These are phyloP conservation scores for Pelobates cultripes DNA, from an alignment of 2,797 vertebrate genomes.

Conservation along the genomic window DNA sequence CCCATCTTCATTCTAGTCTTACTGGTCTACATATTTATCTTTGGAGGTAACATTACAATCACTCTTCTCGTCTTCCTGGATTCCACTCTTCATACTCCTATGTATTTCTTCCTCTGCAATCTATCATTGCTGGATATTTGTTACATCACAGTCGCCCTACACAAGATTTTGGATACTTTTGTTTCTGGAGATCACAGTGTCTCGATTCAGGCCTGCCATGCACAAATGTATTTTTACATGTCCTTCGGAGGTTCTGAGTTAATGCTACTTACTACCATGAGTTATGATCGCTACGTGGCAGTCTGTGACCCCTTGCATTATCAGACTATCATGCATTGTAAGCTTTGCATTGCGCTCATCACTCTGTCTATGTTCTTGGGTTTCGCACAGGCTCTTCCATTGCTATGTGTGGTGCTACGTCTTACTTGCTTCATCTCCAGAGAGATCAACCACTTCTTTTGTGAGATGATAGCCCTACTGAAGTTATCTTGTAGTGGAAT, in stretches of 20 bases:
- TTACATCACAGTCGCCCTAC: slow-evolving; percentile 24
- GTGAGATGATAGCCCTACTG: slow-evolving; percentile 62
- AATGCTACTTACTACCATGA: slow-evolving; percentile 62
- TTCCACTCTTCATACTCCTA: slow-evolving; percentile 10
- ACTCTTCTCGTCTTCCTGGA: slow-evolving; percentile 14
- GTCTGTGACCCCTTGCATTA: slow-evolving; percentile 63
- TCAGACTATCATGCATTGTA: slow-evolving; percentile 47
- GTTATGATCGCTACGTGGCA: slow-evolving; percentile 57
- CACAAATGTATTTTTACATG: slow-evolving; percentile 62
- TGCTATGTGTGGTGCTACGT: slow-evolving; percentile 53
- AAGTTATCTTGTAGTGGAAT: slow-evolving; percentile 53
- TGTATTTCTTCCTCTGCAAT: slow-evolving; percentile 50
- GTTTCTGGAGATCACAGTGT: slow-evolving; percentile 44
- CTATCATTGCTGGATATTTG: slow-evolving; percentile 41
- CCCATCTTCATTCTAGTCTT: slow-evolving; percentile 7
- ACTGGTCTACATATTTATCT: slow-evolving; percentile 15
- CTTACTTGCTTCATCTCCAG: slow-evolving; percentile 56
- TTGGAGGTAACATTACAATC: slow-evolving; percentile 30
- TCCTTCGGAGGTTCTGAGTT: slow-evolving; percentile 55
- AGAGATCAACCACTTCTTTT: slow-evolving; percentile 62
- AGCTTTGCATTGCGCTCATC: slow-evolving; percentile 56
- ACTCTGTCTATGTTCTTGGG: slow-evolving; percentile 58
- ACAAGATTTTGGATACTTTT: slow-evolving; percentile 44
- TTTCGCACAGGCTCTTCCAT: slow-evolving; percentile 58
- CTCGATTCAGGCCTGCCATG: slow-evolving; percentile 49